Base-by-base conservation (phyloP, 2,113 vertebrate genomes). In the Zapornia atra region DNA sequence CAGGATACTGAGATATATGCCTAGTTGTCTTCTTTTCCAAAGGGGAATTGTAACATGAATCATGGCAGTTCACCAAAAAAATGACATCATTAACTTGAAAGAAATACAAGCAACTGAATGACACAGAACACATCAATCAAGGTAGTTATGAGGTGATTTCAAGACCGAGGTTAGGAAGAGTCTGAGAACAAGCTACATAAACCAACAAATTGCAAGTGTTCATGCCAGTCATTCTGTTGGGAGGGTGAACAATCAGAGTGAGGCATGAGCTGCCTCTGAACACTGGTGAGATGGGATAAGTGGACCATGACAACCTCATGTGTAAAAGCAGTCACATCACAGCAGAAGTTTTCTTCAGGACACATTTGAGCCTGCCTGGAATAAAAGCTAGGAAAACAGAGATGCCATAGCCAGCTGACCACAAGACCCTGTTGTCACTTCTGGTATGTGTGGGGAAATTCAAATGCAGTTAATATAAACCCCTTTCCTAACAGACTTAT, bases 261-360 rank as follows among this genome's bases (percentile, higher is more conserved):
- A 92, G 31, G 16, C 9, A 48, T 25, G 17, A 44, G 53, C 57
- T 64, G 36, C 28, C 44, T 85, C 44, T 50, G 17, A 85, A 48
- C 50, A 19, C 31, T 31, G 31, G 21, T 65, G 44, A 82, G 40
- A 72, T 44, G 28, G 22, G 21, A n/a, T 75, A 31, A 65, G 16
- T 4, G 6, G 46, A 65, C 34, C 15, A 48, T 19, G 26, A 38
- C 16, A 68, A 56, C 4, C 25, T 18, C 8, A 56, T 25, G 56
- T 3, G 9, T 56, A 36, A 68, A 88, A 91, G 12, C 22, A 86
- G 31, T 15, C 4, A 21, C 21, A 78, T 29, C 0, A 0, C 33
- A 69, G 50, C 14, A 78, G 18, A 82, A n/a, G 3, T 34, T 81
- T 86, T 77, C 46, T 75, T 11, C 19, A 28, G 15, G 20, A 26